A percentile compares a stretch with the other conserved stretches of the same genome.
These are phyloP conservation scores for Eilema griseolum DNA, from an alignment of 2,888 invertebrate species.

Conservation along the genomic window DNA sequence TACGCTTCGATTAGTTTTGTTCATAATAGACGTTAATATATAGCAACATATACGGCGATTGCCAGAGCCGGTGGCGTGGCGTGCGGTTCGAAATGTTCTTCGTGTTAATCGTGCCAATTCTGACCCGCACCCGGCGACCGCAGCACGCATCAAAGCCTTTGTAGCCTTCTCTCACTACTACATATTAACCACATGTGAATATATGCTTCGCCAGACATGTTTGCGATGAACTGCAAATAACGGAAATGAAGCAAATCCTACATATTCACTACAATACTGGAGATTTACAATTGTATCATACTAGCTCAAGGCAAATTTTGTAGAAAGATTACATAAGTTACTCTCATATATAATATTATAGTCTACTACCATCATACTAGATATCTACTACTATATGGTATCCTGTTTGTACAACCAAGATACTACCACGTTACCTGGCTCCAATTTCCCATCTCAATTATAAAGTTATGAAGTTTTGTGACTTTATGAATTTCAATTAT, in stretches of 20 bases:
- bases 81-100: conserved; percentile 66
- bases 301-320: neutral
- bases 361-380: neutral
- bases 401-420: neutral
- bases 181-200: conserved; percentile 65
- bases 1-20: conserved; percentile 23
- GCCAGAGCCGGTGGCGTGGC: conserved; percentile 36
- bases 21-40: conserved; percentile 29
- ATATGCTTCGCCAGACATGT: conserved; percentile 53
- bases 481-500: conserved; percentile 53
- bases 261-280: conserved; percentile 23
- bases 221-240: conserved; percentile 60
- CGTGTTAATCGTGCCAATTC: conserved; percentile 80
- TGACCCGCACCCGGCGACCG: conserved; percentile 78
- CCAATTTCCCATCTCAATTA: conserved; percentile 34
- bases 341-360: neutral
- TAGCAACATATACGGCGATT: conserved; percentile 33
- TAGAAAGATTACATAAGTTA: neutral
- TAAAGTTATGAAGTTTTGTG: conserved; percentile 36
- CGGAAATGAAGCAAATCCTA: conserved; percentile 49
- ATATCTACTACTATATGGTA: neutral
- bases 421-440: conserved; percentile 7
- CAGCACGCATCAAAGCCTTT: conserved; percentile 84
- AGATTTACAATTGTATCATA: conserved; percentile 7
- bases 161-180: conserved; percentile 67